Percentiles rank a stretch among this genome's conserved stretches.
phyloP scores from a whole-genome alignment of 37 sponge, comb jelly and placozoan genomes.

The Amphimedon queenslandica region DNA sequence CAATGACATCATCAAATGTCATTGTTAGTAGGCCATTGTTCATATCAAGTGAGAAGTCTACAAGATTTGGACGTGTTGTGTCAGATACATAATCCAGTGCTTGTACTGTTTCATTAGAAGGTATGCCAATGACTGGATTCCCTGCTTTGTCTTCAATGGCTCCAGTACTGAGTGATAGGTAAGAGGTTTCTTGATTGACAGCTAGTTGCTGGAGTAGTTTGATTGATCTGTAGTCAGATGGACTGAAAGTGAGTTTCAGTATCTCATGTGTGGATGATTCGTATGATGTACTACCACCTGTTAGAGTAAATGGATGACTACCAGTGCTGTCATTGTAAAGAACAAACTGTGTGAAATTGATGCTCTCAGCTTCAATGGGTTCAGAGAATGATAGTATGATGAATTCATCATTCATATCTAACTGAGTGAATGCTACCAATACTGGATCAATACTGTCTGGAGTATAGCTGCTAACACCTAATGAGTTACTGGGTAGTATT shows the following conservation, averaged over 20 bases:
- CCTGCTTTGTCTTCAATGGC: constrained; percentile 68
- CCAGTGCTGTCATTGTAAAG: constrained; percentile 46
- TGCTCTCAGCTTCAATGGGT: constrained; percentile 57
- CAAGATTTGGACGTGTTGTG: constrained; percentile 54
- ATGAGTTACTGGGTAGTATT: constrained; percentile 26
- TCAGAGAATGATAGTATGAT: constrained; percentile 76
- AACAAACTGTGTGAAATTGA: constrained; percentile 42
- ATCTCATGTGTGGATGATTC: constrained; percentile 16
- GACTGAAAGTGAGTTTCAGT: constrained; percentile 50
- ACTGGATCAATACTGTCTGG: constrained; percentile 54
- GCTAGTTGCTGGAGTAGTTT: constrained; percentile 75
- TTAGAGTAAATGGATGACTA: constrained; percentile 42
- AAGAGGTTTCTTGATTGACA: constrained; percentile 34
- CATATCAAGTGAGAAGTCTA: constrained; percentile 74
- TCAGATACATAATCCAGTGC: constrained; percentile 36
- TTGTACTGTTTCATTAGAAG: background rate
- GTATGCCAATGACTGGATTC: constrained; percentile 29
- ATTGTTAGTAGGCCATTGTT: constrained; percentile 64
- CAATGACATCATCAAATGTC: constrained; percentile 80
- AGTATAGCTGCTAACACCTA: constrained; percentile 45
- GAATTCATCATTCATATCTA: constrained; percentile 72
- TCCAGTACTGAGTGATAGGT: constrained; percentile 49
- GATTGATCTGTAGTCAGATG: constrained; percentile 54
- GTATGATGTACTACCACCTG: constrained; percentile 54
- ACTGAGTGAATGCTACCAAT: constrained; percentile 33